Conservation (phyloP, 2,888 invertebrate species). For the Chrysina gloriosa region DNA sequence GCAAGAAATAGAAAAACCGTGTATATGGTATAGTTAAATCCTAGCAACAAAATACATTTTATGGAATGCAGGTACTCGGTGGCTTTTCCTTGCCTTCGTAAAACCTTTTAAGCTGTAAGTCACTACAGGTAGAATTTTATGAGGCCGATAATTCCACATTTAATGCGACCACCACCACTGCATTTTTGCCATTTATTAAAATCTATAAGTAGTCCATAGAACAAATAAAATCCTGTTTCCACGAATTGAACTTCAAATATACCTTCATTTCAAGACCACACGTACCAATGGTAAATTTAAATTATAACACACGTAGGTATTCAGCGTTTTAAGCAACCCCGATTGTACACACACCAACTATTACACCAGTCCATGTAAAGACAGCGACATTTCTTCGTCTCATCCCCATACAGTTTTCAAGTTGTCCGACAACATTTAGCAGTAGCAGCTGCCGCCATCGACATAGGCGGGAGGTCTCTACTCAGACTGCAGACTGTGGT, state of each 20-base stretch:
- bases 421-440: slow-evolving; percentile 30
- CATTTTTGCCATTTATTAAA: no score
- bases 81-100: not conserved
- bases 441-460: slow-evolving; percentile 32
- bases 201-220: not conserved
- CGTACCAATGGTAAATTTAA: slow-evolving; percentile 23
- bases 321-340: slow-evolving; percentile 27
- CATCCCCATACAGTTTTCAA: slow-evolving; percentile 17
- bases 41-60: not conserved
- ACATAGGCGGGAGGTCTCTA: slow-evolving; percentile 39
- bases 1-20: no score
- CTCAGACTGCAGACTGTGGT: slow-evolving; percentile 30
- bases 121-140: slow-evolving; percentile 28
- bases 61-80: slow-evolving; percentile 15
- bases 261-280: slow-evolving; percentile 13
- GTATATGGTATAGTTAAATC: no score
- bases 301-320: slow-evolving; percentile 29
- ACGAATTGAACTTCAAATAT: not conserved
- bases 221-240: not conserved
- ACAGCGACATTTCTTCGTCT: slow-evolving; percentile 5
- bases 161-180: not conserved
- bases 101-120: slow-evolving; percentile 16
- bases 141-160: slow-evolving; percentile 1
- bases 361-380: slow-evolving; percentile 10
- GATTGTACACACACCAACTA: slow-evolving; percentile 16